Conservation (phyloP, 37 sponge, comb jelly and placozoan species). For the Dysidea cf. avara region DNA sequence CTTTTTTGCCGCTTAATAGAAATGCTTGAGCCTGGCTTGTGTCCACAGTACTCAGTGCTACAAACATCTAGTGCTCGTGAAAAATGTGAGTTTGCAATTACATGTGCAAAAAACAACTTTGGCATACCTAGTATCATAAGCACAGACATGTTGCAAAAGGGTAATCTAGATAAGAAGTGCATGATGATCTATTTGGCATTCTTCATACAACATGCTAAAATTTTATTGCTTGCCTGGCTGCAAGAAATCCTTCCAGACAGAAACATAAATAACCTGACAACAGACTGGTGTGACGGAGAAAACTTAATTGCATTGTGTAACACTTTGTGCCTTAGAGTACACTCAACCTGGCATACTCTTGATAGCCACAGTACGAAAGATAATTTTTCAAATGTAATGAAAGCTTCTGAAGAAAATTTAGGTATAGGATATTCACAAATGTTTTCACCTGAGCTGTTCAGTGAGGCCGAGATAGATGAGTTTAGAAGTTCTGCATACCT, state of each 20-base stretch:
- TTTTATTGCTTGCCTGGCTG: conserved; percentile 71
- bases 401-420: conserved; percentile 56
- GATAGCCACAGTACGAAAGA: conserved; percentile 55
- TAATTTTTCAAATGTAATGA: conserved; percentile 67
- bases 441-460: conserved; percentile 57
- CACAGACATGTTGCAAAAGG: conserved; percentile 61
- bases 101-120: conserved; percentile 70
- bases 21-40: conserved; percentile 67
- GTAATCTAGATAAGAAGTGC: conserved; percentile 75
- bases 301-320: conserved; percentile 76
- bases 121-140: conserved; percentile 66
- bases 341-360: conserved; percentile 58
- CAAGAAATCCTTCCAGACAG: conserved; percentile 57
- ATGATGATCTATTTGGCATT: conserved; percentile 92
- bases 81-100: conserved; percentile 81
- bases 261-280: conserved; percentile 71
- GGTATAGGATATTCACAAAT: conserved; percentile 59
- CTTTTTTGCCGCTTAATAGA: conserved; percentile 83
- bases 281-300: conserved; percentile 84
- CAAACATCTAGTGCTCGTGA: conserved; percentile 34
- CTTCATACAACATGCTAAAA: conserved; percentile 68
- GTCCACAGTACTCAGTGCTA: conserved; percentile 73
- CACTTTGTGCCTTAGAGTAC: conserved; percentile 44
- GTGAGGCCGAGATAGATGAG: conserved; percentile 84
- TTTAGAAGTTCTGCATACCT: conserved; percentile 70